These are phyloP conservation scores for Molossus alvarezi DNA, from an alignment of 2,797 vertebrate genomes.

Conservation along the genomic window DNA sequence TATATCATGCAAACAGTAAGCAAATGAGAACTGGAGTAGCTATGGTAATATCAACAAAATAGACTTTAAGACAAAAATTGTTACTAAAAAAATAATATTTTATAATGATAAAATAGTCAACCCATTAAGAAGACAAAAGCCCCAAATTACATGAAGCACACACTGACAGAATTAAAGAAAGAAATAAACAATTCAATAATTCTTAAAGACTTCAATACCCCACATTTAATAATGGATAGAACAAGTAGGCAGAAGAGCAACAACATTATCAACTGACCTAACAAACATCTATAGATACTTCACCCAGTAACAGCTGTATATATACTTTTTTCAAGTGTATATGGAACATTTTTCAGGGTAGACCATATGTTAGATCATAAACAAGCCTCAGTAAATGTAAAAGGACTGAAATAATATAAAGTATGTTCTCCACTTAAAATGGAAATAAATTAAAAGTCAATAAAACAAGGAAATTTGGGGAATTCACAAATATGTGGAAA, in stretches of 20 bases:
- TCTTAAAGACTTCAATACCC: conserved; percentile 25
- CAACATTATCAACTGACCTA: conserved; percentile 28
- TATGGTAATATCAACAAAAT: conserved; percentile 17
- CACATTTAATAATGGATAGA: conserved; percentile 22
- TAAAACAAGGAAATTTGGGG: conserved; percentile 39
- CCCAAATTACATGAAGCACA: conserved; percentile 13
- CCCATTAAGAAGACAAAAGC: neutral
- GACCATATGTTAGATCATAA: neutral
- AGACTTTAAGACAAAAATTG: neutral
- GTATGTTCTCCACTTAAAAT: conserved; percentile 30
- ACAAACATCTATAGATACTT: neutral
- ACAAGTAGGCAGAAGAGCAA: conserved; percentile 9
- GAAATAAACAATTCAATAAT: conserved; percentile 58
- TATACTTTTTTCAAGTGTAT: neutral
- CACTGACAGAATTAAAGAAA: neutral
- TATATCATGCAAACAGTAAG: neutral
- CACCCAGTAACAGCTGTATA: conserved; percentile 1
- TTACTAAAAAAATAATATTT: conserved; percentile 27
- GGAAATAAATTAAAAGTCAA: conserved; percentile 53
- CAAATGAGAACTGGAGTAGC: neutral
- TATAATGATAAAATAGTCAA: conserved; percentile 8
- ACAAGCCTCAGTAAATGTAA: neutral
- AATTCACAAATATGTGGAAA: conserved; percentile 36
- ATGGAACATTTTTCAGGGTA: neutral
- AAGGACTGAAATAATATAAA: conserved; percentile 35